Percentiles rank a stretch among this genome's conserved stretches.
Conservation (phyloP, 2,113 vertebrate genomes). For the Thinocorus orbignyianus region DNA sequence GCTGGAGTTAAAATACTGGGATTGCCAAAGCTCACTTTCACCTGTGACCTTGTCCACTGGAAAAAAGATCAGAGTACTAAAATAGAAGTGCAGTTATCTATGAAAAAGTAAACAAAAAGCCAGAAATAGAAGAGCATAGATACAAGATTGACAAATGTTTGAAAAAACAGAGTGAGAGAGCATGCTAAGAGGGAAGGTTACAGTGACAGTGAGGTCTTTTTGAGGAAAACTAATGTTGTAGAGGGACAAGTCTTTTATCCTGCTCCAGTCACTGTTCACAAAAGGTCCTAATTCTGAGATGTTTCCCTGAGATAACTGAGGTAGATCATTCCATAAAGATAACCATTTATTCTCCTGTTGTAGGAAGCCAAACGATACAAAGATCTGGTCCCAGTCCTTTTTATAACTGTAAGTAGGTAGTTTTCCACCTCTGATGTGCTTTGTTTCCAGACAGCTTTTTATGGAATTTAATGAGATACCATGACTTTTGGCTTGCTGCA, state of each 20-base stretch:
- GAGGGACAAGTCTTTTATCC: not conserved
- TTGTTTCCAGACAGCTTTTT: not conserved
- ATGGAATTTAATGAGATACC: not conserved
- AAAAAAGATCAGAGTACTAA: not conserved
- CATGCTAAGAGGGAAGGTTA: not conserved
- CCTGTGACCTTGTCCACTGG: constrained; percentile 16
- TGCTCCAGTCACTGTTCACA: not conserved
- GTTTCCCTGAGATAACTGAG: not conserved
- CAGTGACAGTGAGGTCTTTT: not conserved
- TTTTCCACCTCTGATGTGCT: not conserved
- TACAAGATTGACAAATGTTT: not conserved
- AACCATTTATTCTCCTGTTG: not conserved
- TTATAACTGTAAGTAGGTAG: not conserved
- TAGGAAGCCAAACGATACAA: not conserved
- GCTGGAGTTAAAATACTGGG: not conserved
- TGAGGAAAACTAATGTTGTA: not conserved
- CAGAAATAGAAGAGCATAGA: constrained; percentile 13
- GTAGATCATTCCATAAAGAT: not conserved
- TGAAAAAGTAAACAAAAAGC: constrained; percentile 26
- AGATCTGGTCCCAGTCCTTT: not conserved
- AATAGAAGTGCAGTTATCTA: constrained; percentile 28
- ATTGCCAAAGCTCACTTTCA: not conserved
- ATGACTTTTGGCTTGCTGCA: not conserved
- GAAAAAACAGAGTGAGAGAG: fast-evolving
- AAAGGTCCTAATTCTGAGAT: not conserved